Evolutionary conservation across 2,797 vertebrate species (phyloP), one percentile per base, ranked within the genome.

Genomic region (Acrossocheilus fasciatus): DNA sequence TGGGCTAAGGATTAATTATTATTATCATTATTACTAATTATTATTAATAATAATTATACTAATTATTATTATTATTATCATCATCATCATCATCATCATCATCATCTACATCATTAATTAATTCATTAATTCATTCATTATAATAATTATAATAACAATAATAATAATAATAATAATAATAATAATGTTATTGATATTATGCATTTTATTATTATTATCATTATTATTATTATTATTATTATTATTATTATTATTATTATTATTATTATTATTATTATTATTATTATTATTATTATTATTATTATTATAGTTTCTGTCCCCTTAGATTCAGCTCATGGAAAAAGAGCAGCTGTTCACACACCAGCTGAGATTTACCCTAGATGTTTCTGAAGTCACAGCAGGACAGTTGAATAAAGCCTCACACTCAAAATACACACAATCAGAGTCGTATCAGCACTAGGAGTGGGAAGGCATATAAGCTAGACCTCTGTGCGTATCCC

Each of bases 331-430:
- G 5, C 39, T 50, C 26, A 47, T 50, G 45, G 73, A 75, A 66
- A 84, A 84, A 30, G 41, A 64, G 59, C 72, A n/a, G 34, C 57
- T 81, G 41, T 81, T 47, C 59, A 34, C 17, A 47, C 78, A 23
- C 78, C 41, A 66, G 59, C 59, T 80, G 78, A 80, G 59, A 80
- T 64, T 64, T 64, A 64, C 39, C 15, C 57, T 80, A 66, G 78
- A 66, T 47, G 18, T 66, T 7, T 66, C 26, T 66, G 36, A 81
- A 50, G 41, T 68, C 26, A 47, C 59, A 81, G 26, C 43, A 50
- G 78, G 41, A 50, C 26, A 81, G 64, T 66, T 1, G 41, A 45
- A 34, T 34, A 26, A 26, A 81, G 43, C 17, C 30, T 66, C 43
- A 47, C 59, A 45, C 47, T 70, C 47, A 72, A 26, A 57, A 72